phyloP scores from a whole-genome alignment of 2,888 invertebrate genomes.

The Sphaerophoria taeniata region DNA sequence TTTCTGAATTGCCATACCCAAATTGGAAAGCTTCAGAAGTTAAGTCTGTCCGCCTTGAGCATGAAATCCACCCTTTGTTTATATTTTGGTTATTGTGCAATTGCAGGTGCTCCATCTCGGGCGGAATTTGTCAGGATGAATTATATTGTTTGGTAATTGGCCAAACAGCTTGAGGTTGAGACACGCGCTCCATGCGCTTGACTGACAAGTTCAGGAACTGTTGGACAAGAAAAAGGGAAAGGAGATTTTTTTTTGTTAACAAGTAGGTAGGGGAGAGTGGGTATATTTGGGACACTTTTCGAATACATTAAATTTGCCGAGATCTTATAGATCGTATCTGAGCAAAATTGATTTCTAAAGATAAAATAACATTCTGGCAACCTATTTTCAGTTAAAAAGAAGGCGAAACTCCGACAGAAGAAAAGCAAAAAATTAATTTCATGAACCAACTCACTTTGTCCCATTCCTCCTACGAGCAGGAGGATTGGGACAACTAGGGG shows the following conservation, averaged over 20 bases:
- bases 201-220: slow-evolving; percentile 17
- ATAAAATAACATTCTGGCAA: too few species aligned
- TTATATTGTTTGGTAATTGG: slow-evolving; percentile 49
- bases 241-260: slow-evolving; percentile 29
- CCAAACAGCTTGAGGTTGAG: slow-evolving; percentile 6
- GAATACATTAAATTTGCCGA: too few species aligned
- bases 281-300: too few species aligned
- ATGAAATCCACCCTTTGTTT: slow-evolving; percentile 58
- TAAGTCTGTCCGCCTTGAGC: slow-evolving; percentile 5
- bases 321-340: too few species aligned
- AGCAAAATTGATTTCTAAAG: too few species aligned
- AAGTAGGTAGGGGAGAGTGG: too few species aligned
- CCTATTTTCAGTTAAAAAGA: too few species aligned
- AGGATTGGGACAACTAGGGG: too few species aligned
- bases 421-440: too few species aligned
- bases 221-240: slow-evolving; percentile 71
- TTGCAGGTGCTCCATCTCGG: slow-evolving; percentile 13
- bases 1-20: neutral
- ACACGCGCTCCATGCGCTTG: slow-evolving; percentile 34
- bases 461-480: too few species aligned
- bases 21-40: slow-evolving; percentile 5
- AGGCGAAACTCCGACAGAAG: too few species aligned
- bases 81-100: slow-evolving; percentile 8
- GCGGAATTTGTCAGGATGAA: slow-evolving; percentile 27
- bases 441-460: too few species aligned